Conservation (phyloP, 1,140 invertebrate species). For the Archivesica marissinica region DNA sequence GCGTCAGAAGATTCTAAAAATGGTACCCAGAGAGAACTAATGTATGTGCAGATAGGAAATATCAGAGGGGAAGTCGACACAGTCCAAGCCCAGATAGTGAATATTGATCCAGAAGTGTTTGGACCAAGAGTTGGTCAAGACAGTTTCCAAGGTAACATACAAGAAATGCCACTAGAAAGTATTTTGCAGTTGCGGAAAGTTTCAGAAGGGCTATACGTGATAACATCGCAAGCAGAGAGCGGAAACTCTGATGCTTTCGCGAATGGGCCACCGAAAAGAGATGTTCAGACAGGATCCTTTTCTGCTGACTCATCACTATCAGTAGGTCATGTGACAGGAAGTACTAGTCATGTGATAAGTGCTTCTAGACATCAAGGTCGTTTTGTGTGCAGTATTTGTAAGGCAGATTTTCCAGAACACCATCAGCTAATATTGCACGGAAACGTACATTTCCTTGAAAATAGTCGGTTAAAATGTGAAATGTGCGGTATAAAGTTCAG, state of each 20-base stretch:
- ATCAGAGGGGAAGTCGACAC: constrained; percentile 26
- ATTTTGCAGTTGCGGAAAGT: constrained; percentile 35
- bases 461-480: constrained; percentile 90
- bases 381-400: constrained; percentile 92
- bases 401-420: constrained; percentile 95
- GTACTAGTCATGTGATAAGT: constrained; percentile 18
- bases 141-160: neutral
- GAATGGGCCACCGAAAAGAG: neutral
- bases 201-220: constrained; percentile 22
- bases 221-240: neutral
- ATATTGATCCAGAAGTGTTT: constrained; percentile 52
- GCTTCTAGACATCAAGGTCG: constrained; percentile 9
- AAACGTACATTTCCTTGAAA: constrained; percentile 98
- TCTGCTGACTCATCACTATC: neutral
- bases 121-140: neutral
- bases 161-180: constrained; percentile 12
- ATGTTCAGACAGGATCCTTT: neutral
- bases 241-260: neutral
- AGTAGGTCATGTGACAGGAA: constrained; percentile 20
- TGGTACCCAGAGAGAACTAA: neutral
- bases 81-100: constrained; percentile 52
- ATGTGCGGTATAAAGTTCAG: constrained; percentile 85
- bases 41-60: constrained; percentile 32
- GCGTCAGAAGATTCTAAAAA: neutral
- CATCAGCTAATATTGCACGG: constrained; percentile 95